phyloP scores from a whole-genome alignment of 2,113 vertebrate genomes.

The Grammomys surdaster region DNA sequence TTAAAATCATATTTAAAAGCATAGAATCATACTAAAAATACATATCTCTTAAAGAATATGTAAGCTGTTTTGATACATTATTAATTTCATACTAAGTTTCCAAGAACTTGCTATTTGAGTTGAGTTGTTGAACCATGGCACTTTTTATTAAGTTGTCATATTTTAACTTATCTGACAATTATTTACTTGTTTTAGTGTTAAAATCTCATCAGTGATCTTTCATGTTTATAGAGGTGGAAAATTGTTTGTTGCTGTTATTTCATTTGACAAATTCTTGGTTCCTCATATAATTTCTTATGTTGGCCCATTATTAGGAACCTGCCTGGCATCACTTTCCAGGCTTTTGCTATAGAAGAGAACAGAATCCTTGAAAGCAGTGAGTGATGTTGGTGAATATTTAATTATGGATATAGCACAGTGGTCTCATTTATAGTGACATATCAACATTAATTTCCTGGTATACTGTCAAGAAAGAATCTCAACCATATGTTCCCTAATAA shows the following conservation, averaged over 20 bases:
- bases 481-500: conserved; percentile 36
- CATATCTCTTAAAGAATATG: conserved; percentile 18
- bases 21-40: not conserved
- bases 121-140: conserved; percentile 50
- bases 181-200: conserved; percentile 36
- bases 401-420: not conserved
- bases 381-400: conserved; percentile 48
- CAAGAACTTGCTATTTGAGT: conserved; percentile 31
- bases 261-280: conserved; percentile 57
- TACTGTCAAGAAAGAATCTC: conserved; percentile 59
- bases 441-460: conserved; percentile 60
- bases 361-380: conserved; percentile 32
- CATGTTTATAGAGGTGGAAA: conserved; percentile 65
- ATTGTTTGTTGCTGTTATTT: conserved; percentile 45
- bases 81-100: conserved; percentile 37
- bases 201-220: conserved; percentile 53
- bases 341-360: not conserved
- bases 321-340: not conserved
- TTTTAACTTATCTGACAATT: conserved; percentile 49
- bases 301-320: not conserved
- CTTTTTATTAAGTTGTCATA: conserved; percentile 67
- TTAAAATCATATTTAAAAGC: not conserved
- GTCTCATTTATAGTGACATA: conserved; percentile 31
- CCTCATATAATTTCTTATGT: not conserved
- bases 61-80: not conserved